A percentile compares a stretch with the other conserved stretches of the same genome.
phyloP scores from a whole-genome alignment of 2,888 invertebrate species.

The Gymnoscelis rufifasciata region DNA sequence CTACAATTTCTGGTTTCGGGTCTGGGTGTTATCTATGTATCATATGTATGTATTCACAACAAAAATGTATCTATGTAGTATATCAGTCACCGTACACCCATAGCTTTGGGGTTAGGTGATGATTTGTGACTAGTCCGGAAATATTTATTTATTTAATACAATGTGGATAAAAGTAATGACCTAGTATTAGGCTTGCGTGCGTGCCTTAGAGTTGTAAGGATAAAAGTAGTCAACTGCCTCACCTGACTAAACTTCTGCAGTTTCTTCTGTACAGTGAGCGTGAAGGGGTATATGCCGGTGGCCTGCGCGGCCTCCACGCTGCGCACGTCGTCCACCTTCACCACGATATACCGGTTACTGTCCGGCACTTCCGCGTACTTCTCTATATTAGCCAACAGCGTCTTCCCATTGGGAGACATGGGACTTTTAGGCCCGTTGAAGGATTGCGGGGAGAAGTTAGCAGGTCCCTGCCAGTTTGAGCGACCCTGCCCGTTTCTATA shows the following conservation, averaged over 20 bases:
- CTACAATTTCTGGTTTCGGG: no score
- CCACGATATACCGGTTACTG: conserved; percentile 76
- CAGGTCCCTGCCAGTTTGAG: conserved; percentile 32
- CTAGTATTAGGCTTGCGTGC: no score
- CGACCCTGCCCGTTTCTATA: conserved; percentile 48
- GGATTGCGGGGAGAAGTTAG: conserved; percentile 47
- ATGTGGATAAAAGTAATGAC: no score
- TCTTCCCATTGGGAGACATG: conserved; percentile 59
- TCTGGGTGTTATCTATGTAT: no score
- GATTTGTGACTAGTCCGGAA: no score
- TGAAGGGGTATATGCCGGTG: conserved; percentile 78
- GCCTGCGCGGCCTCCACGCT: conserved; percentile 77
- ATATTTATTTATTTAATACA: no score
- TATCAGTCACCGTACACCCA: no score
- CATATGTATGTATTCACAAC: no score
- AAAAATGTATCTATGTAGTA: no score
- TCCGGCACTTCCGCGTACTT: conserved; percentile 49
- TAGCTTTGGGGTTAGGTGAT: no score
- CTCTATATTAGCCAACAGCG: conserved; percentile 61
- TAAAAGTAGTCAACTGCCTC: conserved; percentile 17
- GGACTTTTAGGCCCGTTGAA: conserved; percentile 53
- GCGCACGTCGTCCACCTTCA: conserved; percentile 78
- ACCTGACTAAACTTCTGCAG: conserved; percentile 80
- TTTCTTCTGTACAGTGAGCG: conserved; percentile 80
- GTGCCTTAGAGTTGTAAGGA: no score